These are phyloP conservation scores for silkworm (Bombyx mori) DNA, from an alignment of 1,140 invertebrate genomes.

Conservation along the genomic window DNA sequence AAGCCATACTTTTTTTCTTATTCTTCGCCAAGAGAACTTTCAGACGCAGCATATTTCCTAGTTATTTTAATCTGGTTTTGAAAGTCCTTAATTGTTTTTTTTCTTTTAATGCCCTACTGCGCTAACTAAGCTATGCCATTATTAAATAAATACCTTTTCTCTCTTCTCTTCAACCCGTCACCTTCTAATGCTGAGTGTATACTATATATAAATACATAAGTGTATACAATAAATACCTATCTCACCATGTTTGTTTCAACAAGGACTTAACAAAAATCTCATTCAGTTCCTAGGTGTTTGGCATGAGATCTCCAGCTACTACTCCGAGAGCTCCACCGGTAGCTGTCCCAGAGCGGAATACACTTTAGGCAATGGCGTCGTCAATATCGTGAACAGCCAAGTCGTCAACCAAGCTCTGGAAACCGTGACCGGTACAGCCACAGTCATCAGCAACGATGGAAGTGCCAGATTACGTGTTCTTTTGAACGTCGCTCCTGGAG, in stretches of 20 bases:
- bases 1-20: no score
- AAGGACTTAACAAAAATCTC: background rate
- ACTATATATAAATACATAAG: background rate
- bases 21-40: no score
- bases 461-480: constrained; percentile 32
- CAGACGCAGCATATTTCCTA: no score
- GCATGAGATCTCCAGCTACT: constrained; percentile 52
- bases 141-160: no score
- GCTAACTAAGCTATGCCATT: no score
- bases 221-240: background rate
- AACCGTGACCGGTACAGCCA: constrained; percentile 35
- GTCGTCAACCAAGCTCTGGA: constrained; percentile 34
- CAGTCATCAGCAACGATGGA: constrained; percentile 23
- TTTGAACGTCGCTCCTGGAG: constrained; percentile 27
- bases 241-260: background rate
- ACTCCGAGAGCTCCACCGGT: constrained; percentile 30
- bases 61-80: no score
- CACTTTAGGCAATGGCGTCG: constrained; percentile 14
- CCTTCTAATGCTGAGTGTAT: no score
- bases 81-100: no score
- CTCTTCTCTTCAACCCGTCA: no score
- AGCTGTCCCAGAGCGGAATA: constrained; percentile 39
- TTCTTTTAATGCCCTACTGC: no score
- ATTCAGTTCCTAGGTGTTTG: constrained; percentile 51
- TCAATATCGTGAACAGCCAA: constrained; percentile 42